Evolutionary conservation across 1,140 invertebrate species (phyloP).

Genomic region (Bombus sibiricus): DNA sequence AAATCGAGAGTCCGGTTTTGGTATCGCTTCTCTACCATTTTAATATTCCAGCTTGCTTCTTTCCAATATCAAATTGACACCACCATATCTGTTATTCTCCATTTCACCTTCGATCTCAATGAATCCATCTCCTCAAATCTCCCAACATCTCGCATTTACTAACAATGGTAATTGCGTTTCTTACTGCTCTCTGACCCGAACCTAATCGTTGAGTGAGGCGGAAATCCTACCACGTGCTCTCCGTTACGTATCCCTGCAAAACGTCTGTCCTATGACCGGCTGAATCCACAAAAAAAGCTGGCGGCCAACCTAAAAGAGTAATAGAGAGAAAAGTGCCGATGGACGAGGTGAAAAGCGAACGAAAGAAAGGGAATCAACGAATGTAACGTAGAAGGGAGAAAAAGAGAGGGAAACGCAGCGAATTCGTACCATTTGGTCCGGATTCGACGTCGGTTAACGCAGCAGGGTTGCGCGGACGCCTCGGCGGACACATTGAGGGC

Average conservation of each 20-base stretch:
- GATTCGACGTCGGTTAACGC: slow-evolving; percentile 79
- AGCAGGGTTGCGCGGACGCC: slow-evolving; percentile 81
- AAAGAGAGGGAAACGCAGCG: background rate
- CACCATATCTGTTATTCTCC: background rate
- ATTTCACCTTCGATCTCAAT: background rate
- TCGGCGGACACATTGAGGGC: slow-evolving; percentile 82
- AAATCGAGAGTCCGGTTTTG: background rate
- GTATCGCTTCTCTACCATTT: too few species aligned
- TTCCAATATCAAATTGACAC: background rate
- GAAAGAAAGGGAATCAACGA: slow-evolving; percentile 10
- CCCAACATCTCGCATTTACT: background rate
- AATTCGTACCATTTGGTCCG: slow-evolving; percentile 77
- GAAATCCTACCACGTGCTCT: slow-evolving; percentile 56
- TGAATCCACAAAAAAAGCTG: slow-evolving; percentile 11
- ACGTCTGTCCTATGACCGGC: background rate
- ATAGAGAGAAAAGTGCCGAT: slow-evolving; percentile 1
- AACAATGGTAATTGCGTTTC: slow-evolving; percentile 35
- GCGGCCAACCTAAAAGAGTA: too few species aligned
- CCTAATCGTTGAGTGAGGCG: slow-evolving; percentile 53
- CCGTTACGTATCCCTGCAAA: slow-evolving; percentile 38
- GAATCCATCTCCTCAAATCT: background rate
- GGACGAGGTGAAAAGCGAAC: background rate
- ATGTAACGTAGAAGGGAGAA: background rate
- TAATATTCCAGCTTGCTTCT: background rate
- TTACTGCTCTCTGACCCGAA: slow-evolving; percentile 50